Base-by-base conservation (phyloP, 1,140 invertebrate genomes). In the Samia ricini region DNA sequence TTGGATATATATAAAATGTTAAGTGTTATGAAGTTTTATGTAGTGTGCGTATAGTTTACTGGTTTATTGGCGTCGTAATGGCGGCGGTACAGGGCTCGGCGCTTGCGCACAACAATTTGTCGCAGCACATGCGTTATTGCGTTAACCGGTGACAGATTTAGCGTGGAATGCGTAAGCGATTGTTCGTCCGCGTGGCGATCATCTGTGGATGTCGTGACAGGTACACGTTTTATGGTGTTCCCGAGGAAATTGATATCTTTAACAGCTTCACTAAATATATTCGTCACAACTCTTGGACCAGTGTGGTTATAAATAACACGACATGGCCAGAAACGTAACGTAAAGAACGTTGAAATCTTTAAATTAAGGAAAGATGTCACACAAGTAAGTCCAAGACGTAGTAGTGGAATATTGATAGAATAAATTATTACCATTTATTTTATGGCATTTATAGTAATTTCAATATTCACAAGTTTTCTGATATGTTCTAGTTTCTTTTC, bases 51-150 rank as follows among this genome's bases (percentile, higher is more conserved):
- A 23, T 18, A 57, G 59, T 22, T 20, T 5, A 5, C 50, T 26
- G 26, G 51, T 33, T 57, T 29, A 42, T 60, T 62, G 50, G 57
- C 26, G 24, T 5, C 19, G 20, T 6, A 18, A 48, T 51, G 62
- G 22, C 61, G 61, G 55, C n/a, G n/a, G 55, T 50, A 56, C 42
- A 23, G n/a, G n/a, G n/a, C n/a, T n/a, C 23, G 49, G 56, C 49
- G 48, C 56, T 15, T 22, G 48, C 56, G 56, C 49, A 59, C 58
- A 54, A 63, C 62, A 52, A 63, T 63, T 63, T 63, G 62, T 63
- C 33, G 48, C 56, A 49, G 61, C 33, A 15, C 33, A 42, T 42
- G 15, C 33, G 33, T 26, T 49, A 52, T 60, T 22, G 52, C 15
- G 18, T 10, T 15, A 7, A n/a, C 21, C 15, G 63, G 8, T 24